Evolutionary conservation across 1,140 invertebrate genomes (phyloP).

Genomic region (Druon quercuslanigerum): DNA sequence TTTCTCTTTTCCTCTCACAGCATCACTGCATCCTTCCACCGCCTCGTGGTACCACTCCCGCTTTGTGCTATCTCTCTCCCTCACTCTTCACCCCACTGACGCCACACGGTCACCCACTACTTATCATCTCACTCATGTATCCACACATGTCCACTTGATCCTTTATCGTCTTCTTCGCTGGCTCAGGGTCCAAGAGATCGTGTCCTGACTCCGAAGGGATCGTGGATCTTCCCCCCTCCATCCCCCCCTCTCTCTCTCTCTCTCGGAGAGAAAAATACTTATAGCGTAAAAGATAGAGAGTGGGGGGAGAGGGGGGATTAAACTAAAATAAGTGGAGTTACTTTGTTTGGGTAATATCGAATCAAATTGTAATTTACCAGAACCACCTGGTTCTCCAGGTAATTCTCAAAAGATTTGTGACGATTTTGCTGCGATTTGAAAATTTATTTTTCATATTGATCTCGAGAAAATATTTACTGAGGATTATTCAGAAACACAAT

Average conservation of each 20-base stretch:
- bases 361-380: too few species aligned
- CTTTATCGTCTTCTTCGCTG: constrained; percentile 40
- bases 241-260: constrained; percentile 40
- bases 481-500: too few species aligned
- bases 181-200: constrained; percentile 61
- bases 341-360: not conserved
- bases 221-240: constrained; percentile 42
- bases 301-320: too few species aligned
- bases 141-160: constrained; percentile 45
- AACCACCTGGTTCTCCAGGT: too few species aligned
- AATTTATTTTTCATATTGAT: too few species aligned
- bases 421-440: too few species aligned
- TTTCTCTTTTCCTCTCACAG: constrained; percentile 44
- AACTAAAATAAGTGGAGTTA: not conserved
- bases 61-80: constrained; percentile 23
- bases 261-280: constrained; percentile 8
- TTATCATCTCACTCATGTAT: constrained; percentile 44
- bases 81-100: constrained; percentile 32
- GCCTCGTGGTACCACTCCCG: constrained; percentile 38
- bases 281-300: not conserved
- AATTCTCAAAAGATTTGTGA: too few species aligned
- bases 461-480: too few species aligned
- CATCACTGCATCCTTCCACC: not conserved
- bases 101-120: constrained; percentile 40
- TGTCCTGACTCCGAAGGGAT: constrained; percentile 60